Percentiles rank a stretch among this genome's conserved stretches.
phyloP scores from a whole-genome alignment of 2,888 invertebrate genomes.

The Andrena minutula region DNA sequence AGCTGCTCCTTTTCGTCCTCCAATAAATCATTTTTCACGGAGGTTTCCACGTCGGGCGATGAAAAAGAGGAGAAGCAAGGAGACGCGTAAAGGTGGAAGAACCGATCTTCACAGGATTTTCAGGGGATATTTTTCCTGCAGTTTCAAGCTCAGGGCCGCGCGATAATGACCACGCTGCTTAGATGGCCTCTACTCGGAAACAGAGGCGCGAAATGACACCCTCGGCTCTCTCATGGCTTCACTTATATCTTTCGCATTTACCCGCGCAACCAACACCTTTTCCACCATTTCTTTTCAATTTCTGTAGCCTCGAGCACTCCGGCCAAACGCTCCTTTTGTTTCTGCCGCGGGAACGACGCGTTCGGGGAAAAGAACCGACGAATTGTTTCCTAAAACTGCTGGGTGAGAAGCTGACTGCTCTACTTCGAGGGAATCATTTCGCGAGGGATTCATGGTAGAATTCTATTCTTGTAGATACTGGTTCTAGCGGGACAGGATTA shows the following conservation, averaged over 20 bases:
- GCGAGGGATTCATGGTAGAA: too few species aligned
- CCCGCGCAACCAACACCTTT: conserved; percentile 34
- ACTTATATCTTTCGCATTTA: conserved; percentile 27
- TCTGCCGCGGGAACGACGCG: neutral
- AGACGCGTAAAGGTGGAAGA: conserved; percentile 6
- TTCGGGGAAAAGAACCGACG: conserved; percentile 33
- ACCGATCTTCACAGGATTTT: conserved; percentile 50
- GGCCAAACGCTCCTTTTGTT: conserved; percentile 25
- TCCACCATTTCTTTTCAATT: conserved; percentile 18
- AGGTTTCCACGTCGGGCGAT: neutral
- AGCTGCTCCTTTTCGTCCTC: neutral
- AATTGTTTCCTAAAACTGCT: conserved; percentile 25
- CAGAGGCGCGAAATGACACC: conserved; percentile 38
- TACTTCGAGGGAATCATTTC: neutral
- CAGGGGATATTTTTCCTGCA: conserved; percentile 40
- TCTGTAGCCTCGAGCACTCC: conserved; percentile 12
- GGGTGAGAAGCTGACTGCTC: neutral
- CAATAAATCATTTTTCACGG: conserved; percentile 39
- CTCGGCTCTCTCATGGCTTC: neutral
- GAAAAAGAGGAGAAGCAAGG: neutral
- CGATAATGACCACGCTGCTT: conserved; percentile 35
- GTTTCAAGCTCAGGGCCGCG: conserved; percentile 5
- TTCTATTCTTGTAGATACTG: too few species aligned
- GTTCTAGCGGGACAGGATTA: too few species aligned
- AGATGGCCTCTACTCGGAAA: conserved; percentile 46